Evolutionary conservation across 1,140 invertebrate species (phyloP).

Genomic region (Drosophila quadrilineata): DNA sequence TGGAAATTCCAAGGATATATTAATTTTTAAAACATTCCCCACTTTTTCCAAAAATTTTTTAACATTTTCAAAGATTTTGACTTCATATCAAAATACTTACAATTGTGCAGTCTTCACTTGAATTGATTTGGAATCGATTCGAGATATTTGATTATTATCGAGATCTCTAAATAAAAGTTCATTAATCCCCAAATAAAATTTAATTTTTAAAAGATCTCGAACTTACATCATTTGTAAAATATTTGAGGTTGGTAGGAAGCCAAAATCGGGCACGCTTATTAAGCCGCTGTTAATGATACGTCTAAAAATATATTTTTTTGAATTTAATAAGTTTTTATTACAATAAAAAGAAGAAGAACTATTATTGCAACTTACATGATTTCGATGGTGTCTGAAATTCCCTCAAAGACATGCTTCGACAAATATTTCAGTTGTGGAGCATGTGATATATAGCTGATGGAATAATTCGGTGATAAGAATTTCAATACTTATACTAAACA

Average conservation of each 20-base stretch:
- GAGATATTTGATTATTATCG: slow-evolving; percentile 83
- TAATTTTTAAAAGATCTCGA: not conserved
- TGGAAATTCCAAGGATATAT: not conserved
- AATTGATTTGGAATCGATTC: slow-evolving; percentile 82
- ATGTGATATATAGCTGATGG: slow-evolving; percentile 83
- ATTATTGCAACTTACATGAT: slow-evolving; percentile 76
- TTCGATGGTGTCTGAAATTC: slow-evolving; percentile 82
- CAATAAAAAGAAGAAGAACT: not conserved
- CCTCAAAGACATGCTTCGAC: slow-evolving; percentile 80
- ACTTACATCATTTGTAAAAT: slow-evolving; percentile 85
- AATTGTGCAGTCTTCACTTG: slow-evolving; percentile 83
- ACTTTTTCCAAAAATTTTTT: not conserved
- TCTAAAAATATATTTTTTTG: slow-evolving; percentile 63
- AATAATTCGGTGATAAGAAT: not conserved
- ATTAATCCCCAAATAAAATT: not conserved
- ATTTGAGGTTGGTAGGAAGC: slow-evolving; percentile 79
- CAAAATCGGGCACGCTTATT: slow-evolving; percentile 82
- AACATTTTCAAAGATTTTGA: not conserved
- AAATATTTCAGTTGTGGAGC: slow-evolving; percentile 82
- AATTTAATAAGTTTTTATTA: not conserved
- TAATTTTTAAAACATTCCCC: not conserved
- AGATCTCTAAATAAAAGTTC: slow-evolving; percentile 82
- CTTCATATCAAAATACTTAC: slow-evolving; percentile 80
- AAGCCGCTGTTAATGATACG: slow-evolving; percentile 83
- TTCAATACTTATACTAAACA: not conserved